These are phyloP conservation scores for Lasioglossum calceatum DNA, from an alignment of 2,888 invertebrate species.

Conservation along the genomic window DNA sequence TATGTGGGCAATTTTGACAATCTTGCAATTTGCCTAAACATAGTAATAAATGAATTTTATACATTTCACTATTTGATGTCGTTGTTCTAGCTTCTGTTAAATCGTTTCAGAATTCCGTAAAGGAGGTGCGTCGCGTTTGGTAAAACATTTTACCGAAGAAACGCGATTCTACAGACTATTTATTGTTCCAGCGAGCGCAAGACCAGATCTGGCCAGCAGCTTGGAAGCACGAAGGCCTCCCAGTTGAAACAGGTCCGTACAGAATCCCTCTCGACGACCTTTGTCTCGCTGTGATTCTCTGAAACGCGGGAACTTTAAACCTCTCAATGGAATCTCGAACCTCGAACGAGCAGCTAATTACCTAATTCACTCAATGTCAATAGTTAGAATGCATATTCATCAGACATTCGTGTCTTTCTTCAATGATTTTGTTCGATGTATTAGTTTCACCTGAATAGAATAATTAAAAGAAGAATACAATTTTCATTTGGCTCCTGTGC, in stretches of 20 bases:
- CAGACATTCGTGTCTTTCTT: no score
- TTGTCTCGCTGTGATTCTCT: conserved; percentile 36
- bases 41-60: background rate
- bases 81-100: background rate
- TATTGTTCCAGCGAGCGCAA: background rate
- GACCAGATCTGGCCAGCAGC: conserved; percentile 49
- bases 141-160: background rate
- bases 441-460: no score
- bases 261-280: conserved; percentile 40
- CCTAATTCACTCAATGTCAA: background rate
- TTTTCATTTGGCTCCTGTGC: no score
- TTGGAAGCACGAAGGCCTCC: conserved; percentile 58
- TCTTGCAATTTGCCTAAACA: no score
- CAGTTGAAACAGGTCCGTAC: conserved; percentile 57
- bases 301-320: background rate
- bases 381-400: background rate
- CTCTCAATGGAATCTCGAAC: background rate
- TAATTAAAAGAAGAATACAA: no score
- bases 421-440: no score
- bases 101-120: background rate
- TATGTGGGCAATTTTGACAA: no score
- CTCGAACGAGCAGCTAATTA: background rate
- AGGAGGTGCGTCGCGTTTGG: no score
- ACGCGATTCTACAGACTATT: background rate
- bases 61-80: background rate